These are phyloP conservation scores for Diglossa brunneiventris DNA, from an alignment of 2,113 vertebrate genomes.

Conservation along the genomic window DNA sequence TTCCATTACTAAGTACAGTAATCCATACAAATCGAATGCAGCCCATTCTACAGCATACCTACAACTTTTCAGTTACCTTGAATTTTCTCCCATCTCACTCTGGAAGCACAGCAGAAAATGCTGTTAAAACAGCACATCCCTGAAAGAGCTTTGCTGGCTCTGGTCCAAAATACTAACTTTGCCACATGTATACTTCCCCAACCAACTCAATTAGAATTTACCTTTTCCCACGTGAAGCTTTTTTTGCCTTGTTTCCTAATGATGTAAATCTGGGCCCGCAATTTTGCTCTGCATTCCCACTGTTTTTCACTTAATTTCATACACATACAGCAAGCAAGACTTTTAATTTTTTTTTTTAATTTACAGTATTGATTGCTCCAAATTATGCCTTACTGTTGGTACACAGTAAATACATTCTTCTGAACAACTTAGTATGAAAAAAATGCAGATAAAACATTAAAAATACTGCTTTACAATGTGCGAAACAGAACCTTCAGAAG, in stretches of 20 bases:
- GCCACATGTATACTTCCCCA: neutral
- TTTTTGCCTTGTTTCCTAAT: neutral
- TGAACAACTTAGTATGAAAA: constrained; percentile 18
- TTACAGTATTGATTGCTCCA: neutral
- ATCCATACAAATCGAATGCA: neutral
- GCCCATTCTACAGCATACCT: neutral
- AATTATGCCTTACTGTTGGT: constrained; percentile 1
- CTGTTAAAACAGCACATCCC: rapidly evolving
- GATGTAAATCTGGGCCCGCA: neutral
- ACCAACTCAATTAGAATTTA: neutral
- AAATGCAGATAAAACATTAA: constrained; percentile 5
- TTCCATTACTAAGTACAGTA: neutral
- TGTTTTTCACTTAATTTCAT: neutral
- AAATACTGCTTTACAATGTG: constrained; percentile 25
- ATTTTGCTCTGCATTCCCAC: neutral
- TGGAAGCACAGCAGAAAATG: neutral
- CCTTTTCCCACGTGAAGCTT: rapidly evolving
- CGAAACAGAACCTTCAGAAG: neutral
- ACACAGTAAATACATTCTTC: constrained; percentile 51
- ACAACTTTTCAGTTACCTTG: neutral
- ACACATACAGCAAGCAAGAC: neutral
- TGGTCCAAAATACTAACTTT: neutral
- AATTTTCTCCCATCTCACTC: neutral
- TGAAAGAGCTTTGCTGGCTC: neutral
- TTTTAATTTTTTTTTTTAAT: constrained; percentile 35